Percentiles rank a stretch among this genome's conserved stretches.
Conservation (phyloP, 1,140 invertebrate genomes). For the Chelonus insularis region DNA sequence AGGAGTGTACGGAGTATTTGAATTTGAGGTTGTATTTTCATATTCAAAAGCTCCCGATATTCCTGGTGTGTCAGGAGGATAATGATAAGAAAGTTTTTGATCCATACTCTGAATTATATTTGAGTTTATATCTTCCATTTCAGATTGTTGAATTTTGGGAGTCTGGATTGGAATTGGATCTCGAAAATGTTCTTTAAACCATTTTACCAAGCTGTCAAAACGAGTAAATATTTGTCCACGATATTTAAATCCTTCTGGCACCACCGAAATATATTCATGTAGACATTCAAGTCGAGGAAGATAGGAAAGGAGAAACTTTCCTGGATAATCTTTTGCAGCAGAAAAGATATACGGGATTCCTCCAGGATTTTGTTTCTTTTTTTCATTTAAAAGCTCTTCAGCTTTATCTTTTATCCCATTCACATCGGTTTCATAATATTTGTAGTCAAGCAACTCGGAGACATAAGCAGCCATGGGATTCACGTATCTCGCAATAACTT, state of each 20-base stretch:
- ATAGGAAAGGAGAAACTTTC: conserved; percentile 94
- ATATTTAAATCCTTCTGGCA: conserved; percentile 91
- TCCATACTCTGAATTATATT: conserved; percentile 75
- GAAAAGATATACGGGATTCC: conserved; percentile 93
- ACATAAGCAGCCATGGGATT: conserved; percentile 94
- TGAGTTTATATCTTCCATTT: conserved; percentile 64
- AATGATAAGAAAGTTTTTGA: conserved; percentile 71
- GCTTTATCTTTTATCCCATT: conserved; percentile 79
- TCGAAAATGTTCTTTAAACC: conserved; percentile 98
- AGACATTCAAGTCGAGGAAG: conserved; percentile 79
- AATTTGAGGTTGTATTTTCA: conserved; percentile 48
- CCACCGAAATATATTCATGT: conserved; percentile 91
- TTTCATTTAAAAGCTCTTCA: conserved; percentile 83
- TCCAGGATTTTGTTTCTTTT: conserved; percentile 81
- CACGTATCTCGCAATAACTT: conserved; percentile 96
- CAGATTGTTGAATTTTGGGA: conserved; percentile 71
- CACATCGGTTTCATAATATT: conserved; percentile 80
- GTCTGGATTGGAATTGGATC: conserved; percentile 78
- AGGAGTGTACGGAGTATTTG: conserved; percentile 76
- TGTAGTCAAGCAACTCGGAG: conserved; percentile 87
- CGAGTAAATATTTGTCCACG: conserved; percentile 85
- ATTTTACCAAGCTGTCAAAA: conserved; percentile 82
- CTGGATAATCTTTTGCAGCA: conserved; percentile 85
- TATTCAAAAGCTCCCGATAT: conserved; percentile 51
- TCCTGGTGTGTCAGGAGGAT: conserved; percentile 65